These are phyloP conservation scores for Acanthosoma haemorrhoidale DNA, from an alignment of 2,888 invertebrate species.

Conservation along the genomic window DNA sequence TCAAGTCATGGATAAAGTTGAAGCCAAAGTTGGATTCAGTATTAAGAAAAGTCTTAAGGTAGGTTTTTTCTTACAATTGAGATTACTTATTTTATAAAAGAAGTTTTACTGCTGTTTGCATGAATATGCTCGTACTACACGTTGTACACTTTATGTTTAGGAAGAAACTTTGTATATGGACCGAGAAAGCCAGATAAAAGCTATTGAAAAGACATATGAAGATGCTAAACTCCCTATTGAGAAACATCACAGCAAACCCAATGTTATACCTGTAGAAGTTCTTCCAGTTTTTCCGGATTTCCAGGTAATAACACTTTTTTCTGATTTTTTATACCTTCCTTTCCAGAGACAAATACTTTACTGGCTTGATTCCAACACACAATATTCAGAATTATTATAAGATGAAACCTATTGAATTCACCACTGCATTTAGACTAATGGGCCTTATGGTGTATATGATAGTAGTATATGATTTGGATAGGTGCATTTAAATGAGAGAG, in stretches of 20 bases:
- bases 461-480: too few relatives aligned
- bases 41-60: slow-evolving; percentile 82
- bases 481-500: too few relatives aligned
- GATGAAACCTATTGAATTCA: too few relatives aligned
- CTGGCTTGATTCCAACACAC: too few relatives aligned
- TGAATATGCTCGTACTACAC: too few relatives aligned
- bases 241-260: slow-evolving; percentile 94
- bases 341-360: too few relatives aligned
- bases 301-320: slow-evolving; percentile 50
- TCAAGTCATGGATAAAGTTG: slow-evolving; percentile 93
- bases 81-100: too few relatives aligned
- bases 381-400: too few relatives aligned
- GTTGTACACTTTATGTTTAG: slow-evolving; percentile 47
- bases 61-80: neutral
- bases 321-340: neutral
- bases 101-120: too few relatives aligned
- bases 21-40: slow-evolving; percentile 97
- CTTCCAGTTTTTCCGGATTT: slow-evolving; percentile 92
- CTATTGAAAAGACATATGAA: slow-evolving; percentile 95
- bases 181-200: slow-evolving; percentile 87
- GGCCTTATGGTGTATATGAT: too few relatives aligned
- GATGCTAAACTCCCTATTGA: slow-evolving; percentile 79
- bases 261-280: slow-evolving; percentile 84
- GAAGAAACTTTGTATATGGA: slow-evolving; percentile 94
- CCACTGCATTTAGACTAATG: too few relatives aligned